Evolutionary conservation across 1,140 invertebrate species (phyloP), one percentile per base, ranked within the genome.

Genomic region (Meloidogyne chitwoodi): DNA sequence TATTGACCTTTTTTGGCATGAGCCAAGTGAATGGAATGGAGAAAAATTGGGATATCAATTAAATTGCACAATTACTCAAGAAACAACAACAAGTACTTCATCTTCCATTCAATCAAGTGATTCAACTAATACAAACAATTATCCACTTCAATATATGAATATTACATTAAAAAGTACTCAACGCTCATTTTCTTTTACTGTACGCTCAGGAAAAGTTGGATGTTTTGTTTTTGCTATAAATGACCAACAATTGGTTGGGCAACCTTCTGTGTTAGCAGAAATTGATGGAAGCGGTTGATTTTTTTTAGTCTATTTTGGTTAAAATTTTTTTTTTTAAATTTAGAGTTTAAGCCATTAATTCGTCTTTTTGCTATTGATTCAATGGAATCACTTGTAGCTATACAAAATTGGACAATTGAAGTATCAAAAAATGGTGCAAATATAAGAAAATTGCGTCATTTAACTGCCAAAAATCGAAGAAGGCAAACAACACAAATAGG

Each of bases 291-390:
- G 84, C 61, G 84, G 84, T 85, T 68, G 73, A 72, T 29, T 31
- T 22, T 41, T 38, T 14, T 19, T 24, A n/a, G n/a, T n/a, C n/a
- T 1, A 70, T 24, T n/a, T 83, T 38, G 10, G 0, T 19, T 74
- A n/a, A 12, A 63, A 31, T 16, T 19, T 48, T 26, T 19, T 2
- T 44, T 56, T 6, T 56, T n/a, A 8, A 48, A 19, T 56, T 63
- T 31, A 87, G 84, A 86, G 63, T 75, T 86, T 44, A 77, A 77
- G 19, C 84, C 84, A 14, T 78, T 86, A 16, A 86, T 86, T 16
- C 79, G 85, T 12, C 61, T 86, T 3, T 86, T 87, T 71, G 86
- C 86, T 22, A 86, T 86, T 48, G 84, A 86, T 71, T 86, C 84
- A 3, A 86, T 79, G 1, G 80, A 81, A 68, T 74, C 75, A 24